Conservation (phyloP, 2,113 vertebrate genomes). For the Nesogale talazaci region DNA sequence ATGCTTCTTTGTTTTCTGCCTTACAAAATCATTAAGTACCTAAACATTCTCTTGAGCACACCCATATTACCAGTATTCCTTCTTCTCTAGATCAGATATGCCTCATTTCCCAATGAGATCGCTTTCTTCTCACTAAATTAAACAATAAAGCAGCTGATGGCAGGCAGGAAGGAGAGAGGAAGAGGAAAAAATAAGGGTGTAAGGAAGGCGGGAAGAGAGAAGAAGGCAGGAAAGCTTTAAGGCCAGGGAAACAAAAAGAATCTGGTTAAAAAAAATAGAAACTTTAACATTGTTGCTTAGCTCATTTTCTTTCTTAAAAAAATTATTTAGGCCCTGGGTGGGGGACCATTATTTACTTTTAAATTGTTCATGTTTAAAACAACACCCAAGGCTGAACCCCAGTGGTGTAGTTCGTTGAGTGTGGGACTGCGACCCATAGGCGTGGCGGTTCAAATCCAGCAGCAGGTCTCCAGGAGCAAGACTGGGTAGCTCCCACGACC, state of each 20-base stretch:
- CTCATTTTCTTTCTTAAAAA: no score
- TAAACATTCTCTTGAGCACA: neutral
- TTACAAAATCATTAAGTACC: neutral
- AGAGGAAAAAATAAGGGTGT: neutral
- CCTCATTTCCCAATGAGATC: neutral
- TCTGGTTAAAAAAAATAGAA: neutral
- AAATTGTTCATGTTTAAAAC: neutral
- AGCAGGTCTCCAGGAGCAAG: no score
- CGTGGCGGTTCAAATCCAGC: no score
- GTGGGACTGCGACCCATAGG: no score
- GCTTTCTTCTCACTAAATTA: neutral
- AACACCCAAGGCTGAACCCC: no score
- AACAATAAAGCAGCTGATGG: neutral
- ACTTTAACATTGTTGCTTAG: no score
- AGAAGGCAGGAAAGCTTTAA: neutral
- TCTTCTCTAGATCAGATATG: neutral
- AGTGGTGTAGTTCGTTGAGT: no score
- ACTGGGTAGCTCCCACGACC: no score
- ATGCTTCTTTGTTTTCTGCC: neutral
- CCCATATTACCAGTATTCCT: neutral
- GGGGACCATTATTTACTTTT: neutral
- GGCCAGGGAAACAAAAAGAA: neutral
- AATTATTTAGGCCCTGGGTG: neutral
- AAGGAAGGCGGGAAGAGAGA: neutral
- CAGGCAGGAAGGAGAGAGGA: neutral